These are phyloP conservation scores for Rhaphigaster nebulosa DNA, from an alignment of 2,888 invertebrate genomes.

Conservation along the genomic window DNA sequence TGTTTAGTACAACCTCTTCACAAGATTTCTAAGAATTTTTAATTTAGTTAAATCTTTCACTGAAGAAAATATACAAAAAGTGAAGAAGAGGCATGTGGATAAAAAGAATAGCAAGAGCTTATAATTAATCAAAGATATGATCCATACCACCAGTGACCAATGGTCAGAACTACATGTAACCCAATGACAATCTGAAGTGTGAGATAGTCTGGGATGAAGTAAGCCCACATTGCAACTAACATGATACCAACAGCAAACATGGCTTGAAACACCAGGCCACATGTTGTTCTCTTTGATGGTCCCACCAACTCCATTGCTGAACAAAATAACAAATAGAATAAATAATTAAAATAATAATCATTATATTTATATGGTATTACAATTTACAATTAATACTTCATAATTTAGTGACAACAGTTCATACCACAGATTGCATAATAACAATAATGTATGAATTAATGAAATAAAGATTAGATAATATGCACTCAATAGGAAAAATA, in stretches of 20 bases:
- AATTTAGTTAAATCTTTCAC: too few species aligned
- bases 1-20: too few species aligned
- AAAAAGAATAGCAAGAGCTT: neutral
- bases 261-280: slow-evolving; percentile 85
- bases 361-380: neutral
- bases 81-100: neutral
- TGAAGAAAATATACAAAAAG: too few species aligned
- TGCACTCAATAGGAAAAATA: too few species aligned
- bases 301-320: slow-evolving; percentile 86
- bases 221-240: slow-evolving; percentile 87
- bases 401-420: neutral
- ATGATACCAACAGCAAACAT: slow-evolving; percentile 86
- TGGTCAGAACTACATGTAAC: slow-evolving; percentile 78
- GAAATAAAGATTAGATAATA: too few species aligned
- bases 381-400: neutral
- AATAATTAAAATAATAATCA: neutral
- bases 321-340: neutral
- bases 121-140: neutral
- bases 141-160: slow-evolving; percentile 78
- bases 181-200: slow-evolving; percentile 85
- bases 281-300: slow-evolving; percentile 81
- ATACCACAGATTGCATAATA: too few species aligned
- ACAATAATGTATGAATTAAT: too few species aligned
- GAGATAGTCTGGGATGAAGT: slow-evolving; percentile 77
- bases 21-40: too few species aligned